Conservation (phyloP, 2,113 vertebrate species). For the Gulo gulo region DNA sequence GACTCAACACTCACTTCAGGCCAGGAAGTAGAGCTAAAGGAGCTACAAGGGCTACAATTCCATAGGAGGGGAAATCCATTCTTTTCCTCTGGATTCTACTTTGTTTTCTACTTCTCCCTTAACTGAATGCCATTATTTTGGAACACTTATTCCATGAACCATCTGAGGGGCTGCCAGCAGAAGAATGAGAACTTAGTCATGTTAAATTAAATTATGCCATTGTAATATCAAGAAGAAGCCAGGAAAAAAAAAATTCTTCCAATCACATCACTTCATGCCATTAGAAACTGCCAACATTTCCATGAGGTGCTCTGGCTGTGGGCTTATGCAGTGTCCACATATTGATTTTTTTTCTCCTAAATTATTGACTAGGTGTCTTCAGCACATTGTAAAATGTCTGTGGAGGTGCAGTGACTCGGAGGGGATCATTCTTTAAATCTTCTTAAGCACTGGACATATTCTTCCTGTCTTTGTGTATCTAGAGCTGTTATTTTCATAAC, state of each 20-base stretch:
- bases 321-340: slow-evolving; percentile 22
- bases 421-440: slow-evolving; percentile 62
- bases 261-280: slow-evolving; percentile 41
- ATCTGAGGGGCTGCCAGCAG: not conserved
- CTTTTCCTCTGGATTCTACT: not conserved
- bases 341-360: slow-evolving; percentile 76
- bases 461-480: not conserved
- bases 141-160: slow-evolving; percentile 51
- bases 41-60: not conserved
- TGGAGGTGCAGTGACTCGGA: slow-evolving; percentile 35
- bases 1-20: not conserved
- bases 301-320: not conserved
- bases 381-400: slow-evolving; percentile 57
- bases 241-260: not conserved
- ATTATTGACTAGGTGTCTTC: slow-evolving; percentile 70
- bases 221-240: slow-evolving; percentile 57
- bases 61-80: not conserved
- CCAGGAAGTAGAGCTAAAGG: not conserved
- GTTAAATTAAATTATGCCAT: slow-evolving; percentile 69
- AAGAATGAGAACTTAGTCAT: slow-evolving; percentile 51
- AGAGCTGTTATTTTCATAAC: slow-evolving; percentile 39
- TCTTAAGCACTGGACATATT: slow-evolving; percentile 49
- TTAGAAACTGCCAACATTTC: slow-evolving; percentile 66
- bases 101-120: not conserved
- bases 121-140: slow-evolving; percentile 18